A percentile compares a stretch with the other conserved stretches of the same genome.
These are phyloP conservation scores for Limonius californicus DNA, from an alignment of 1,140 invertebrate genomes.

Conservation along the genomic window DNA sequence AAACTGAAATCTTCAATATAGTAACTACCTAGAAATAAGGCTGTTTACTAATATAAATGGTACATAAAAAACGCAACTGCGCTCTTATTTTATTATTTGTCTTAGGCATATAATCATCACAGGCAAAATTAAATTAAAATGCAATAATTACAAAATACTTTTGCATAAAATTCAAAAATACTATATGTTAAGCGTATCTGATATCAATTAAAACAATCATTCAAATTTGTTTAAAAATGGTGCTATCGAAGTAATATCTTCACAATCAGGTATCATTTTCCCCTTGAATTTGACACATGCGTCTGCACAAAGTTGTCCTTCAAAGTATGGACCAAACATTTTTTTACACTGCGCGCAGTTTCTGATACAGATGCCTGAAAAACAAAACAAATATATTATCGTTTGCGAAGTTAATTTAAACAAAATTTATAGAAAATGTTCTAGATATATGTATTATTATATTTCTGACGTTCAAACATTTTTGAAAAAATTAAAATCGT, in stretches of 20 bases:
- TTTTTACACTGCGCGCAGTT: constrained; percentile 87
- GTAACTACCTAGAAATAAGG: too few species aligned
- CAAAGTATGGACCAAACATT: constrained; percentile 80
- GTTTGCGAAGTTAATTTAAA: too few species aligned
- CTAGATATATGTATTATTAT: too few species aligned
- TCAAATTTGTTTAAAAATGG: constrained; percentile 68
- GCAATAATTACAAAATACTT: too few species aligned
- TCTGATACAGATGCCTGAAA: constrained; percentile 66
- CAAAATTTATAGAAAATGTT: too few species aligned
- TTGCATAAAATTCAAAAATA: not conserved
- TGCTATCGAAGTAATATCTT: constrained; percentile 73
- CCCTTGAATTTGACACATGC: constrained; percentile 77
- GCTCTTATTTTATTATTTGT: too few species aligned
- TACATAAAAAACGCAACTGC: too few species aligned
- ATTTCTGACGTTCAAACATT: too few species aligned
- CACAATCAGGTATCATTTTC: constrained; percentile 78
- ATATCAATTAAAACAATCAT: not conserved
- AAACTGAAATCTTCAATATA: too few species aligned
- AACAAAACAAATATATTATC: too few species aligned
- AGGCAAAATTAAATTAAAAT: not conserved
- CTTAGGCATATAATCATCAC: not conserved
- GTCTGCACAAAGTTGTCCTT: constrained; percentile 76
- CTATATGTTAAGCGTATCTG: constrained; percentile 11
- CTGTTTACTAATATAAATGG: too few species aligned
- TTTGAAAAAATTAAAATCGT: too few species aligned